Evolutionary conservation across 2,888 invertebrate species (phyloP).

Genomic region (Sinelater perroti): DNA sequence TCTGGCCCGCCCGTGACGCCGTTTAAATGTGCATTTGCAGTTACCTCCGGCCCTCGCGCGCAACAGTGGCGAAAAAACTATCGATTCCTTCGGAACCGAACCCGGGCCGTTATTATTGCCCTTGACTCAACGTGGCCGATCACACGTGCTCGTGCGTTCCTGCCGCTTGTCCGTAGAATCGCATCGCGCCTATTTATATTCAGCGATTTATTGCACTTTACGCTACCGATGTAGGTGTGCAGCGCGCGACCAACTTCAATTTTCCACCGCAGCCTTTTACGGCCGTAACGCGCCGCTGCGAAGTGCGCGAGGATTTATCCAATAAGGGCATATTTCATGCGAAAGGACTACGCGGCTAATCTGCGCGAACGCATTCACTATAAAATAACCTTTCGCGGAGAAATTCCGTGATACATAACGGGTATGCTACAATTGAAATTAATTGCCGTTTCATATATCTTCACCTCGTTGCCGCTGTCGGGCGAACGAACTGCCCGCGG

Average conservation of each 20-base stretch:
- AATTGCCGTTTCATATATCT: slow-evolving; percentile 48
- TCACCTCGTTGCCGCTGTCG: slow-evolving; percentile 45
- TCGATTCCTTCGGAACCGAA: background rate
- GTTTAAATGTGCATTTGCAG: slow-evolving; percentile 16
- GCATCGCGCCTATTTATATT: slow-evolving; percentile 7
- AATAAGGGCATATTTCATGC: slow-evolving; percentile 23
- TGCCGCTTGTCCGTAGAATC: slow-evolving; percentile 4
- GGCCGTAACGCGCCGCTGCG: background rate
- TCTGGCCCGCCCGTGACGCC: slow-evolving; percentile 32
- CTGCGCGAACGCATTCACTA: slow-evolving; percentile 21
- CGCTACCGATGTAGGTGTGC: slow-evolving; percentile 19
- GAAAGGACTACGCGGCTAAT: slow-evolving; percentile 20
- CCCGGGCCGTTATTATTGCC: slow-evolving; percentile 2
- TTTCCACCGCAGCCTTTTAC: slow-evolving; percentile 7
- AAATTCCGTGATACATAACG: slow-evolving; percentile 44
- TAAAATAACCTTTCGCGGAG: slow-evolving; percentile 25
- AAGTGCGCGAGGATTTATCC: slow-evolving; percentile 3
- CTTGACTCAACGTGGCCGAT: slow-evolving; percentile 1
- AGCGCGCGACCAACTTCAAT: slow-evolving; percentile 3
- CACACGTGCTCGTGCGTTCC: slow-evolving; percentile 3
- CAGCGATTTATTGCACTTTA: slow-evolving; percentile 16
- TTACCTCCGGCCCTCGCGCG: background rate
- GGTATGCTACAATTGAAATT: slow-evolving; percentile 47
- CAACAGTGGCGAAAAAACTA: background rate
- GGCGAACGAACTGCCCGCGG: slow-evolving; percentile 38